Percentiles rank a stretch among this genome's conserved stretches.
Conservation (phyloP, 2,797 vertebrate genomes). For the Rallus crepitans region DNA sequence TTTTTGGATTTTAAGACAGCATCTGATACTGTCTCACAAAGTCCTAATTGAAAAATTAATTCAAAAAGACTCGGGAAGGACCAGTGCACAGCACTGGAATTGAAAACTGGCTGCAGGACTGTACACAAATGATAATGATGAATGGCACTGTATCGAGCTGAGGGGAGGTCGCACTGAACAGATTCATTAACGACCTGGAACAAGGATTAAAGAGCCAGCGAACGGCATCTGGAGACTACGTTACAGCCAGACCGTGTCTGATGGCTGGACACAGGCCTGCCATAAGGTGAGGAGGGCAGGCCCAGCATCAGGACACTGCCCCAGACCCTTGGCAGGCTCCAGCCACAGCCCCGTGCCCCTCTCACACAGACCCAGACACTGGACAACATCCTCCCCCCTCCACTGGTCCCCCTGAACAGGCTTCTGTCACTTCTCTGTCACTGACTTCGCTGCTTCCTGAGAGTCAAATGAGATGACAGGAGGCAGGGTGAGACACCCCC, state of each 20-base stretch:
- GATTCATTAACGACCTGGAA: conserved; percentile 35
- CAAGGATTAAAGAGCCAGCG: background rate
- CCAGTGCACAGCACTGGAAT: background rate
- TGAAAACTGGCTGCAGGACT: conserved; percentile 37
- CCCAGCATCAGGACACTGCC: background rate
- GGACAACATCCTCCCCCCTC: background rate
- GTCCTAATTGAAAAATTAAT: conserved; percentile 78
- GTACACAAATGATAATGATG: conserved; percentile 52
- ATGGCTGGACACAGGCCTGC: background rate
- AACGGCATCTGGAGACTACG: background rate
- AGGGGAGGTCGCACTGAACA: conserved; percentile 10
- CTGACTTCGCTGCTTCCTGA: background rate
- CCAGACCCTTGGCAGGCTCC: background rate
- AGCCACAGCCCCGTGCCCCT: background rate
- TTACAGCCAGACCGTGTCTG: background rate
- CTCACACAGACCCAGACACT: fast-evolving
- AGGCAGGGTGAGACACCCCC: background rate
- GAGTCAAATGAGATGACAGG: background rate
- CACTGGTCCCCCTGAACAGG: background rate
- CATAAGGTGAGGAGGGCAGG: fast-evolving
- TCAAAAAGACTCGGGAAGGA: conserved; percentile 69
- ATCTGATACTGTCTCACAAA: conserved; percentile 66
- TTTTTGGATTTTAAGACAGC: conserved; percentile 66
- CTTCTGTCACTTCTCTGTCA: too few relatives aligned
- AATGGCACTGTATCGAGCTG: conserved; percentile 7